Evolutionary conservation across 1,140 invertebrate genomes (phyloP), one percentile per base, ranked within the genome.

Genomic region (Hestina assimilis): DNA sequence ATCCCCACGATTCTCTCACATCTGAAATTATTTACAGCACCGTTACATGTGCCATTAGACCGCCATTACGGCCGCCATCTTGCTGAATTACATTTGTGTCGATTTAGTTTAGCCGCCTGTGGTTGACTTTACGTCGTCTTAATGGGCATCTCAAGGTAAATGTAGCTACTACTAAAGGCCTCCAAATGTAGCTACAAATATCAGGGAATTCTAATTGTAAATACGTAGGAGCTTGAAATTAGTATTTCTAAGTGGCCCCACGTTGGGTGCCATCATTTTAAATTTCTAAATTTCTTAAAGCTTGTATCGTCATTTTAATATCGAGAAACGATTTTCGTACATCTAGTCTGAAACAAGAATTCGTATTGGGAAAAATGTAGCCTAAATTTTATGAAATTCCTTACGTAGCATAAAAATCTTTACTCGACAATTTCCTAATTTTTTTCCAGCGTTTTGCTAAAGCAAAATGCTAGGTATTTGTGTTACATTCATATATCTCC

Each of bases 1-100:
- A 59, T 45, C 46, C 43, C 35, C 48, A 51, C 42, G 54, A 53
- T 35, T 41, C 23, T 21, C 12, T 46, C 31, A 28, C 33, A 41
- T 59, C 15, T 48, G 17, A 53, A 55, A 55, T 55, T 55, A 55
- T 69, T 68, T 64, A 72, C 58, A 70, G 41, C 59, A 65, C 63
- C 56, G 66, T 72, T 68, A 74, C 69, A 72, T 61, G 59, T 51
- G 60, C 63, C 66, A 78, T 78, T 74, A 75, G 56, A 26, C 48
- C 38, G 53, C 56, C 66, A 75, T 75, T 75, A 69, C 64, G 52
- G 54, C 35, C 55, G 59, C 62, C 64, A 66, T 72, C 59, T 72
- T 64, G 57, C 35, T 46, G 61, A 63, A 75, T 77, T 75, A 68
- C 59, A 59, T 66, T 69, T 63, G 55, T 59, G 46, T 58, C 69